These are phyloP conservation scores for Drosophila tanythrix DNA, from an alignment of 2,888 invertebrate genomes.

Conservation along the genomic window DNA sequence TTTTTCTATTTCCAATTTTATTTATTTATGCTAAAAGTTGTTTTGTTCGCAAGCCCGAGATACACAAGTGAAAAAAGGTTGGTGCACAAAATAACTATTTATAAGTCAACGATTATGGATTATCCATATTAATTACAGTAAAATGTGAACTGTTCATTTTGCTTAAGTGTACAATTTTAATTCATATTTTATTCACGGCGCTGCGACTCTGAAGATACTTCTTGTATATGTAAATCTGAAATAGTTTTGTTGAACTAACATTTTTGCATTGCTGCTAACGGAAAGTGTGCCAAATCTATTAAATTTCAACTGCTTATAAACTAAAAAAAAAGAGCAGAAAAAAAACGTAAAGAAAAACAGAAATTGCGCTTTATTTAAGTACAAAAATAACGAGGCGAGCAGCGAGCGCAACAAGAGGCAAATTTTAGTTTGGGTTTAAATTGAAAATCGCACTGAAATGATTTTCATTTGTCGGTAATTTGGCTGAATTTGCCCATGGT, in stretches of 20 bases:
- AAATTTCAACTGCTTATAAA: constrained; percentile 78
- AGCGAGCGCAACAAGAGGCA: constrained; percentile 26
- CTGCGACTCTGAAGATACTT: not conserved
- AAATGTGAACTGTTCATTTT: not conserved
- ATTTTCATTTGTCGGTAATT: constrained; percentile 44
- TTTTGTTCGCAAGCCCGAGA: constrained; percentile 45
- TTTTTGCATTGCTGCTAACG: constrained; percentile 51
- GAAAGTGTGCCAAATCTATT: constrained; percentile 80
- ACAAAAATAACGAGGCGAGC: constrained; percentile 70
- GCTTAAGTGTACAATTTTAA: not conserved
- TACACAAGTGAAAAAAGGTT: constrained; percentile 55
- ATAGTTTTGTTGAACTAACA: constrained; percentile 46
- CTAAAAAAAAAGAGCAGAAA: constrained; percentile 38
- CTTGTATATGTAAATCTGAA: not conserved
- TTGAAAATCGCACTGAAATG: constrained; percentile 66
- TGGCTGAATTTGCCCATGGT: constrained; percentile 60
- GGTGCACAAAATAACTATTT: not conserved
- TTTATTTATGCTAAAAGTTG: constrained; percentile 74
- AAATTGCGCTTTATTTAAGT: constrained; percentile 80
- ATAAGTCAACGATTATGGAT: not conserved
- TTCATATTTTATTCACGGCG: not conserved
- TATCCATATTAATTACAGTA: not conserved
- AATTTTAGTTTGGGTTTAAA: constrained; percentile 48
- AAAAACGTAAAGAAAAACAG: constrained; percentile 27
- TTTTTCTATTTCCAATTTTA: constrained; percentile 39